Evolutionary conservation across 2,888 invertebrate genomes (phyloP).

Genomic region (Ophion ventricosus): DNA sequence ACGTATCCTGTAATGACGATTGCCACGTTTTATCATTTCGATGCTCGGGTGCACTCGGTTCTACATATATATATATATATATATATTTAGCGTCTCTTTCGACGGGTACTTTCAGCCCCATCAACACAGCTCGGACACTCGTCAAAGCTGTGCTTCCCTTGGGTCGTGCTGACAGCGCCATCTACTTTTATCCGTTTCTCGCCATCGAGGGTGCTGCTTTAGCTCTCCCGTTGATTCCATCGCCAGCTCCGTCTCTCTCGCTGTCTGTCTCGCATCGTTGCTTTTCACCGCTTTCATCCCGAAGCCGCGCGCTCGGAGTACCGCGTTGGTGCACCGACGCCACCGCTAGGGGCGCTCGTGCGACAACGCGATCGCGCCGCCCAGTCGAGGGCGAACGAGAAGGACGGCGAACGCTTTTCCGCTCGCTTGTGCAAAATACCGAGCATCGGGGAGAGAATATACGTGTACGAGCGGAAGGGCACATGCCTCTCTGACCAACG

Average conservation of each 20-base stretch:
- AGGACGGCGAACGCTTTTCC: conserved; percentile 48
- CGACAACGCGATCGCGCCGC: conserved; percentile 31
- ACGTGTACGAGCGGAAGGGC: conserved; percentile 43
- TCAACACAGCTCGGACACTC: conserved; percentile 12
- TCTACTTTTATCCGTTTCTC: conserved; percentile 46
- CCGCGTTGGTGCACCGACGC: conserved; percentile 17
- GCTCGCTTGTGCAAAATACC: conserved; percentile 60
- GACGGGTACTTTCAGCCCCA: conserved; percentile 13
- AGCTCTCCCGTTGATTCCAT: conserved; percentile 4
- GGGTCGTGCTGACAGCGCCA: conserved; percentile 33
- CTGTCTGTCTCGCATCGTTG: conserved; percentile 61
- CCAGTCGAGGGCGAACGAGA: conserved; percentile 11
- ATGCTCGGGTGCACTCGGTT: conserved; percentile 26
- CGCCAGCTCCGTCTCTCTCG: conserved; percentile 28
- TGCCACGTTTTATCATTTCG: conserved; percentile 61
- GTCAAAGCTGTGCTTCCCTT: conserved; percentile 22
- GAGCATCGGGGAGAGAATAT: conserved; percentile 32
- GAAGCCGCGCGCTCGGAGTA: conserved; percentile 20
- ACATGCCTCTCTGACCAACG: conserved; percentile 31
- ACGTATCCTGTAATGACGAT: conserved; percentile 59
- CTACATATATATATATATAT: background rate
- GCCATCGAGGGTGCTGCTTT: conserved; percentile 35
- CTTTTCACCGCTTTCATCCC: conserved; percentile 58
- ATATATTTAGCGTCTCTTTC: conserved; percentile 7
- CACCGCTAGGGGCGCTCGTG: conserved; percentile 31